Evolutionary conservation across 64 coral and sea anemone genomes (phyloP).

Genomic region (Pachyseris speciosa): DNA sequence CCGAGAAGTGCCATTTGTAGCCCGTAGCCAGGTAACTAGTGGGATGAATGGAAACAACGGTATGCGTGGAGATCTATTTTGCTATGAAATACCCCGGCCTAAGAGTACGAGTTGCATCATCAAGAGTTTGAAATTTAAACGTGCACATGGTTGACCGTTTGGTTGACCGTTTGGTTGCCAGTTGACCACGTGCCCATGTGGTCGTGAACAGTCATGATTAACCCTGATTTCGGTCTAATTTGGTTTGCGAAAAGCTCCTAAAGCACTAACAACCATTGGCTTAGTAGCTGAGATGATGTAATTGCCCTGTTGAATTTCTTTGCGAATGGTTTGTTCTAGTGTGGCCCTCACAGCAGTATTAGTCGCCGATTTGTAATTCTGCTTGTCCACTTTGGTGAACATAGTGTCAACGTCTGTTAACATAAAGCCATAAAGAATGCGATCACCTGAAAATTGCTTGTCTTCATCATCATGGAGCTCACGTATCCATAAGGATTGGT

Average conservation of each 20-base stretch:
- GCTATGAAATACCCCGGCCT: constrained; percentile 18
- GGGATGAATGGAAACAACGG: constrained; percentile 54
- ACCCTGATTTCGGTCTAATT: background rate
- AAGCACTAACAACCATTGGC: constrained; percentile 20
- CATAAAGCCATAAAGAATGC: background rate
- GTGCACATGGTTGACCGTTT: background rate
- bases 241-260: constrained; percentile 42
- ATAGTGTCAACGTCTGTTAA: background rate
- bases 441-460: background rate
- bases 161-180: too few species aligned
- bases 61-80: constrained; percentile 63
- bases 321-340: constrained; percentile 7
- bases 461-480: background rate
- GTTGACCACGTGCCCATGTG: background rate
- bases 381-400: background rate
- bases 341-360: background rate
- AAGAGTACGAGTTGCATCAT: background rate
- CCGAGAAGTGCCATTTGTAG: constrained; percentile 60
- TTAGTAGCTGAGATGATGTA: constrained; percentile 11
- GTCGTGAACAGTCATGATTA: constrained; percentile 40
- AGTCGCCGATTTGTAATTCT: constrained; percentile 44
- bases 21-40: constrained; percentile 26
- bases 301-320: constrained; percentile 25
- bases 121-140: background rate
- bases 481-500: background rate